Evolutionary conservation across 2,888 invertebrate species (phyloP).

Genomic region (Papilio demoleus): DNA sequence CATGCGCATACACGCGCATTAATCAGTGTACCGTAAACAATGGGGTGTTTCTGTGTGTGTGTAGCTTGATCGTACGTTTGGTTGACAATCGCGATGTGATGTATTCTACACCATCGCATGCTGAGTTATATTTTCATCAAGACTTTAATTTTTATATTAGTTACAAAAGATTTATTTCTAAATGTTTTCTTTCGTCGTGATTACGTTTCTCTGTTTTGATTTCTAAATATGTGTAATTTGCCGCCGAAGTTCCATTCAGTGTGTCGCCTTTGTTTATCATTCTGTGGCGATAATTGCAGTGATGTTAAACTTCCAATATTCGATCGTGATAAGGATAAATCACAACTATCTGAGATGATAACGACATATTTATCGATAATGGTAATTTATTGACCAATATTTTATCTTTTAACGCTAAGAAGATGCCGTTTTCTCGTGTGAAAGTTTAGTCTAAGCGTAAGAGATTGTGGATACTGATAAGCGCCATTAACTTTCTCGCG

Average conservation of each 20-base stretch:
- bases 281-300: slow-evolving; percentile 87
- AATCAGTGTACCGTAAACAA: slow-evolving; percentile 77
- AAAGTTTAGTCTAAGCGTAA: slow-evolving; percentile 81
- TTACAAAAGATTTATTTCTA: slow-evolving; percentile 80
- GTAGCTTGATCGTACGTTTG: slow-evolving; percentile 81
- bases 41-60: slow-evolving; percentile 69
- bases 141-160: slow-evolving; percentile 78
- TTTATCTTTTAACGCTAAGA: slow-evolving; percentile 54
- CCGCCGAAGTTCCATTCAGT: slow-evolving; percentile 96
- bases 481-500: slow-evolving; percentile 85
- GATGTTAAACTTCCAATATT: slow-evolving; percentile 91
- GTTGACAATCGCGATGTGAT: slow-evolving; percentile 84
- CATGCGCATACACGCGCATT: slow-evolving; percentile 64
- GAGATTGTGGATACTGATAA: slow-evolving; percentile 84
- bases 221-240: slow-evolving; percentile 94
- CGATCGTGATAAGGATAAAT: slow-evolving; percentile 88
- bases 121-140: slow-evolving; percentile 81
- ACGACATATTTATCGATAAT: slow-evolving; percentile 91
- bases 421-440: slow-evolving; percentile 79
- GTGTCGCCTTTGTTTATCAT: slow-evolving; percentile 96
- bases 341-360: slow-evolving; percentile 88
- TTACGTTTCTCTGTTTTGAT: slow-evolving; percentile 78
- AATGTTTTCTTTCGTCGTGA: slow-evolving; percentile 82
- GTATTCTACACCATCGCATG: slow-evolving; percentile 83
- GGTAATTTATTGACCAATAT: slow-evolving; percentile 82